phyloP scores from a whole-genome alignment of 2,888 invertebrate genomes.

The Andrena bucephala region DNA sequence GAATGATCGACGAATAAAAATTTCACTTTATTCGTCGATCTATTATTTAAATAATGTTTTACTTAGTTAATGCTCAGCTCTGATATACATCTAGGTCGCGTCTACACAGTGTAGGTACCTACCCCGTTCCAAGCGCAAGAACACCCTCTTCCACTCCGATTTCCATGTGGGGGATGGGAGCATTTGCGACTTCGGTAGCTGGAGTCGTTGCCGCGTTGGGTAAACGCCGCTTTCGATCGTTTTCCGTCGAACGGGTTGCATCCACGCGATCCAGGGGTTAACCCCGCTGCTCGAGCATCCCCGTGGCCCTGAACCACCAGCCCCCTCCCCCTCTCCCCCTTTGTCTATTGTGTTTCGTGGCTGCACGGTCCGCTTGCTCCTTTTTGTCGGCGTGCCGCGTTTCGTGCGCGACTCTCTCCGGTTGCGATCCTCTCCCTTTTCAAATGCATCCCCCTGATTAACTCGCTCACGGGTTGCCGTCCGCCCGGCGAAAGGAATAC shows the following conservation, averaged over 20 bases:
- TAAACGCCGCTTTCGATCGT: conserved; percentile 51
- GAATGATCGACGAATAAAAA: too few species aligned
- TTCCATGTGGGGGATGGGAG: conserved; percentile 1
- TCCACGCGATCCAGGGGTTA: conserved; percentile 37
- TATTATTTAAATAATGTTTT: too few species aligned
- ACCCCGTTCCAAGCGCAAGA: too few species aligned
- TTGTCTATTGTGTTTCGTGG: conserved; percentile 39
- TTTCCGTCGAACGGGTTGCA: conserved; percentile 43
- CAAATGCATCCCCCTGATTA: conserved; percentile 78
- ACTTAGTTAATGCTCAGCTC: too few species aligned
- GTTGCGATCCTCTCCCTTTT: conserved; percentile 41
- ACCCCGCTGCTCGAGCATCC: conserved; percentile 51
- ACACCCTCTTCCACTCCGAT: not conserved
- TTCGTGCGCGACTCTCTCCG: conserved; percentile 45
- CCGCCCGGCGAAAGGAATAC: conserved; percentile 69
- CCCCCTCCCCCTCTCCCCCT: too few species aligned
- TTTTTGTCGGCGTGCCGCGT: conserved; percentile 40
- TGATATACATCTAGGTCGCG: too few species aligned
- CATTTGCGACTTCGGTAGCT: not conserved
- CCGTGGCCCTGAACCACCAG: not conserved
- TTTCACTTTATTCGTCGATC: too few species aligned
- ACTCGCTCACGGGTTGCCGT: conserved; percentile 71
- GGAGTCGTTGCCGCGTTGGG: not conserved
- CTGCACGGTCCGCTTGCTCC: conserved; percentile 44
- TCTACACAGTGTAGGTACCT: too few species aligned